Percentiles rank a stretch among this genome's conserved stretches.
Evolutionary conservation across 2,797 vertebrate species (phyloP).

Genomic region (Pitangus sulphuratus): DNA sequence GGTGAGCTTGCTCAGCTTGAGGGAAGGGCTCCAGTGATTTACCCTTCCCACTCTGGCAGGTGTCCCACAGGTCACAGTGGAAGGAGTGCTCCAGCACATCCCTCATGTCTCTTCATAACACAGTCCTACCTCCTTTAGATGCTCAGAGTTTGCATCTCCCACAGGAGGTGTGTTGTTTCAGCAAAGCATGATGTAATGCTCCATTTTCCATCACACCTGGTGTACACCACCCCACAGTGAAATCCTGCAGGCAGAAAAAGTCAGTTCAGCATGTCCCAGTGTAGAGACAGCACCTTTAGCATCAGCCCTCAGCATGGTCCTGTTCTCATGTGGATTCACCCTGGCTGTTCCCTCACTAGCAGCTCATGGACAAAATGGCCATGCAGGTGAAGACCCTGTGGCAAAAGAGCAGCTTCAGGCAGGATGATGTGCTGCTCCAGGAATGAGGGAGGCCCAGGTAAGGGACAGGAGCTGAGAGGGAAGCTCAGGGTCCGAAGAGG

Average conservation of each 20-base stretch:
- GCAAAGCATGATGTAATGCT: not conserved
- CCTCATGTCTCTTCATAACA: not conserved
- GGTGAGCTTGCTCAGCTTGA: not conserved
- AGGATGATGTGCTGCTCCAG: not conserved
- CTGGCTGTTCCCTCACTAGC: not conserved
- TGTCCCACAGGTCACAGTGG: not conserved
- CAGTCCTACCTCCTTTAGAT: not conserved
- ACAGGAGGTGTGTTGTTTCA: not conserved
- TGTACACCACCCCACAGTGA: not conserved
- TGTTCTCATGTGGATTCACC: not conserved
- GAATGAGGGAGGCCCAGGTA: not conserved
- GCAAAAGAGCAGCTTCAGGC: not conserved
- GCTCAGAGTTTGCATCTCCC: not conserved
- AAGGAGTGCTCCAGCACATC: not conserved
- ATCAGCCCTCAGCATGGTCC: rapidly evolving
- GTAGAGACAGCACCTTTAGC: not conserved
- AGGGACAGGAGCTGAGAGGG: not conserved
- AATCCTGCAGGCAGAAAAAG: not conserved
- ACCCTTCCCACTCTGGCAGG: not conserved
- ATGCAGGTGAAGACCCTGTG: not conserved
- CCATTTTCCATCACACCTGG: not conserved
- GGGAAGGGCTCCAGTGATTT: not conserved
- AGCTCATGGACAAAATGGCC: not conserved
- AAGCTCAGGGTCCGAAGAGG: not conserved
- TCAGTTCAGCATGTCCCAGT: not conserved